These are phyloP conservation scores for Unio pictorum DNA, from an alignment of 2,888 invertebrate species.

Conservation along the genomic window DNA sequence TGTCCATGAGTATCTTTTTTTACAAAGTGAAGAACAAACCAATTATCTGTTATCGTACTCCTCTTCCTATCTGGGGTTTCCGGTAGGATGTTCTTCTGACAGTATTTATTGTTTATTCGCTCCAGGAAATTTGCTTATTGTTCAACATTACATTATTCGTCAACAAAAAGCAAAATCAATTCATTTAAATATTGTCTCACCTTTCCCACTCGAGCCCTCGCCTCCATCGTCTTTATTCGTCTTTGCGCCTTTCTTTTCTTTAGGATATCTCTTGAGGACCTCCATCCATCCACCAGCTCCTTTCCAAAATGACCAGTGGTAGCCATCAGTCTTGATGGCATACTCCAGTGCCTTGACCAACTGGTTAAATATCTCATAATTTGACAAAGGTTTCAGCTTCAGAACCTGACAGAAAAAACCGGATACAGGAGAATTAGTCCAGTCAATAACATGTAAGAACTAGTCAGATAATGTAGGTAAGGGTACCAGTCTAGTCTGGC, in stretches of 20 bases:
- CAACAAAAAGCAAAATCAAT: too few species aligned
- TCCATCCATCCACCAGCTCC: slow-evolving; percentile 57
- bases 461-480: neutral
- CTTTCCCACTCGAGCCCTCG: neutral
- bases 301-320: slow-evolving; percentile 58
- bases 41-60: too few species aligned
- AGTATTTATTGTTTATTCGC: too few species aligned
- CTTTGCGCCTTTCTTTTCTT: slow-evolving; percentile 30
- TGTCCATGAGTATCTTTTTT: too few species aligned
- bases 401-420: slow-evolving; percentile 38
- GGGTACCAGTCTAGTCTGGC: too few species aligned
- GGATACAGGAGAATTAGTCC: neutral
- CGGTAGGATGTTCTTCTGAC: too few species aligned
- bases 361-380: slow-evolving; percentile 49
- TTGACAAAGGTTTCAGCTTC: slow-evolving; percentile 48
- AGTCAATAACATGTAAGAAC: neutral
- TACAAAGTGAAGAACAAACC: too few species aligned
- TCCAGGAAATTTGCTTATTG: too few species aligned
- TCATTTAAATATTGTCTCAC: too few species aligned
- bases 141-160: too few species aligned
- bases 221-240: slow-evolving; percentile 8
- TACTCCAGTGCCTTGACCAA: slow-evolving; percentile 50
- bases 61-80: too few species aligned
- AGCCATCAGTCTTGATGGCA: slow-evolving; percentile 56
- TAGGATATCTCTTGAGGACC: slow-evolving; percentile 49